Conservation (phyloP, 2,113 vertebrate species). For the Semicossyphus pulcher region DNA sequence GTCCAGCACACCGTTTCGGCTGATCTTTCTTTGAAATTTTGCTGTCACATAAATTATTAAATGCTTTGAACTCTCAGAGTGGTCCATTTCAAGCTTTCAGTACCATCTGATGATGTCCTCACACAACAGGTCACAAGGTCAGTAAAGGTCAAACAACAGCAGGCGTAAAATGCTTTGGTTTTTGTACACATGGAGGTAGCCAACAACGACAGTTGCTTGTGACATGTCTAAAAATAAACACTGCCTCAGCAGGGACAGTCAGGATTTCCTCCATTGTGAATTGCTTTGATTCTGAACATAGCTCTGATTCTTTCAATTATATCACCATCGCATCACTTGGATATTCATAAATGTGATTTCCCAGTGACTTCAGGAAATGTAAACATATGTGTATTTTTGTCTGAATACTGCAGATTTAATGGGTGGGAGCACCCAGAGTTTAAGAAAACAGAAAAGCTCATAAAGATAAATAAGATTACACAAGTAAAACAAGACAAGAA, state of each 20-base stretch:
- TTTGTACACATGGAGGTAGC: slow-evolving; percentile 35
- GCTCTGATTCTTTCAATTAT: not conserved
- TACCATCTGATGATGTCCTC: not conserved
- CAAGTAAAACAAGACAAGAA: not conserved
- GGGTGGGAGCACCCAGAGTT: not conserved
- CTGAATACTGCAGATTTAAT: not conserved
- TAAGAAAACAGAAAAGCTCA: not conserved
- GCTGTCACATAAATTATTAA: not conserved
- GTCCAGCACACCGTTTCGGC: not conserved
- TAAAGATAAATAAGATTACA: not conserved
- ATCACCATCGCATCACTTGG: not conserved
- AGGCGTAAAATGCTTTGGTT: slow-evolving; percentile 31
- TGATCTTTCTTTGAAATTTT: not conserved
- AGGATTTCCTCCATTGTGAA: slow-evolving; percentile 3
- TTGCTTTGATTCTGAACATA: slow-evolving; percentile 3
- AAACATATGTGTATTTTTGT: not conserved
- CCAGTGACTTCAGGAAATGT: not conserved
- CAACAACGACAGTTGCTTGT: slow-evolving; percentile 45
- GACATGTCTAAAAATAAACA: slow-evolving; percentile 60
- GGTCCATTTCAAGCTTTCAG: not conserved
- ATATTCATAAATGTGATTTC: not conserved
- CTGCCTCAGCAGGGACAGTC: not conserved
- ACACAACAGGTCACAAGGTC: slow-evolving; percentile 28
- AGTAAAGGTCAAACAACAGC: slow-evolving; percentile 41
- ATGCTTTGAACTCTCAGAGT: not conserved